Conservation (phyloP, 2,888 invertebrate genomes). For the Ochropleura plecta region DNA sequence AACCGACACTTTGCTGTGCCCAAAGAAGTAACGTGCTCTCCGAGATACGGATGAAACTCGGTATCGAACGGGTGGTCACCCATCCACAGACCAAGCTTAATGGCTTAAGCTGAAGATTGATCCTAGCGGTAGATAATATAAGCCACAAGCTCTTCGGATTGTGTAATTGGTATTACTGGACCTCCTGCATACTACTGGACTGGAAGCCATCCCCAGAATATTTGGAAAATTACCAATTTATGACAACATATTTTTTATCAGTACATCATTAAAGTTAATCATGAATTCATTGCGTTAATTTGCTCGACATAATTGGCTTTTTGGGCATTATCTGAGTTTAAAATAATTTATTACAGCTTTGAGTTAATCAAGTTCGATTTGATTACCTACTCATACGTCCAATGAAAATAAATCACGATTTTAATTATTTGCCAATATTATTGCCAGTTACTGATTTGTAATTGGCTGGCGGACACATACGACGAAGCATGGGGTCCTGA, state of each 20-base stretch:
- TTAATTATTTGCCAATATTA: conserved; percentile 1
- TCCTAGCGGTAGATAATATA: too few species aligned
- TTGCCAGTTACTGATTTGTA: background rate
- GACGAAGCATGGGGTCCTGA: too few species aligned
- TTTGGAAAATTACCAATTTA: background rate
- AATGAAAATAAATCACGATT: conserved; percentile 21
- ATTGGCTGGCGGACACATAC: too few species aligned
- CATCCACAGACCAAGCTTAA: too few species aligned
- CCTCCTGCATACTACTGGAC: background rate
- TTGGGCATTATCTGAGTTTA: conserved; percentile 27
- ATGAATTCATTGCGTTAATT: conserved; percentile 28
- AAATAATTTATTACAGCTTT: conserved; percentile 46
- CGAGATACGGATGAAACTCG: too few species aligned
- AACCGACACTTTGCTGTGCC: too few species aligned
- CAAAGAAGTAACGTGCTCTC: too few species aligned
- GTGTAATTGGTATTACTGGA: background rate
- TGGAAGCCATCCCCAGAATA: background rate
- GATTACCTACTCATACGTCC: conserved; percentile 18
- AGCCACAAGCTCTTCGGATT: too few species aligned
- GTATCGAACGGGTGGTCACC: too few species aligned
- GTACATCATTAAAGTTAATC: background rate
- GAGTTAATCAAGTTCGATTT: conserved; percentile 33
- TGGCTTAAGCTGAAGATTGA: too few species aligned
- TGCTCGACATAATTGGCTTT: conserved; percentile 28
- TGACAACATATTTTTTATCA: background rate